phyloP scores from a whole-genome alignment of 1,140 invertebrate species.

The Drosophila tani region DNA sequence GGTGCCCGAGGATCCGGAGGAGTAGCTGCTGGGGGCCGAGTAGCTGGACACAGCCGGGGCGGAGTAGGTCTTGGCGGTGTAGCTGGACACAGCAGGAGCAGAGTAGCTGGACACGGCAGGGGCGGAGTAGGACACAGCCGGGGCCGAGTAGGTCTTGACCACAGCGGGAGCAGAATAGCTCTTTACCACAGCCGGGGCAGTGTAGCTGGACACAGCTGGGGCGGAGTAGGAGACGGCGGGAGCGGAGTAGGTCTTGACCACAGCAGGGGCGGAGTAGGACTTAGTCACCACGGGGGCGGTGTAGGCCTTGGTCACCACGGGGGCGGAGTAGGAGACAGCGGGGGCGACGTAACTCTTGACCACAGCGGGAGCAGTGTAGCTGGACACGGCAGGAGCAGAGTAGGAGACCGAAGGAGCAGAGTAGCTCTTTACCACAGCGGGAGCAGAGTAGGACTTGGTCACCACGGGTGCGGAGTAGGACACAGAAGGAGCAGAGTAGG shows the following conservation, averaged over 20 bases:
- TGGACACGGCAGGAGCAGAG: slow-evolving; percentile 32
- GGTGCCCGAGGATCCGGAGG: slow-evolving; percentile 54
- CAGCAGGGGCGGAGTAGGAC: slow-evolving; percentile 27
- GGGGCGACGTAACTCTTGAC: slow-evolving; percentile 25
- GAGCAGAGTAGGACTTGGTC: slow-evolving; percentile 34
- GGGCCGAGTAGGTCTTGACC: slow-evolving; percentile 27
- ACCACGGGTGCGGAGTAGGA: slow-evolving; percentile 42
- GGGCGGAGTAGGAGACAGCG: slow-evolving; percentile 30
- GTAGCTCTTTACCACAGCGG: slow-evolving; percentile 25
- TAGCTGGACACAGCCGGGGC: slow-evolving; percentile 32
- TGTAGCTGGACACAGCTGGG: slow-evolving; percentile 37
- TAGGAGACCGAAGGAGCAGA: slow-evolving; percentile 1
- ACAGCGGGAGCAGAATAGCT: slow-evolving; percentile 30
- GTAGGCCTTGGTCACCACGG: slow-evolving; percentile 15
- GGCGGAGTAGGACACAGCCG: slow-evolving; percentile 37
- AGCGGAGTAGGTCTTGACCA: slow-evolving; percentile 25
- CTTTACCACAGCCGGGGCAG: slow-evolving; percentile 27
- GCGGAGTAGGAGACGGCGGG: slow-evolving; percentile 36
- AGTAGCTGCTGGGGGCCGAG: slow-evolving; percentile 36
- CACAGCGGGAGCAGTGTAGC: slow-evolving; percentile 32
- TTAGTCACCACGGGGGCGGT: slow-evolving; percentile 34
- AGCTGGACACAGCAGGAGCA: slow-evolving; percentile 23
- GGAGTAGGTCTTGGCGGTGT: slow-evolving; percentile 22
- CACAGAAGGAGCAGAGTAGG: slow-evolving; percentile 26
- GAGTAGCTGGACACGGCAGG: slow-evolving; percentile 36